These are phyloP conservation scores for Seira sanloemensis DNA, from an alignment of 2,888 invertebrate genomes.

Conservation along the genomic window DNA sequence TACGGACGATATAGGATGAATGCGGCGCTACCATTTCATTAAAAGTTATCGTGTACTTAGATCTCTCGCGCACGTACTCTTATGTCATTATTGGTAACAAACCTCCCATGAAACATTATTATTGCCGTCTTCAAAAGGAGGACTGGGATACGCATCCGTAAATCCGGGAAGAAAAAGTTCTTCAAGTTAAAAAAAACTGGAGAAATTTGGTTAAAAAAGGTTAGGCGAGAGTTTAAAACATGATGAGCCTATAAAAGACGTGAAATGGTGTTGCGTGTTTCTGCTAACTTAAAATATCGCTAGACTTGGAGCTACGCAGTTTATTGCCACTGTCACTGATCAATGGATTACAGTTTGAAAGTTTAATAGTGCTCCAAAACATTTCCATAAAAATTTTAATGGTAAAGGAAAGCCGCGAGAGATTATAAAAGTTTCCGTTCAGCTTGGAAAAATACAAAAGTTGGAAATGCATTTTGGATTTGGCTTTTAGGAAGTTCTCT, in stretches of 20 bases:
- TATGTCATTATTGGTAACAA: conserved; percentile 9
- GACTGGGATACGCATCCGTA: background rate
- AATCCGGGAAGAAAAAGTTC: background rate
- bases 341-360: background rate
- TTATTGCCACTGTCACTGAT: background rate
- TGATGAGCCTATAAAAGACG: background rate
- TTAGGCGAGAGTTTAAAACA: background rate
- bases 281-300: background rate
- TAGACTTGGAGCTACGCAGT: too few species aligned
- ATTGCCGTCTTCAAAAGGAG: background rate
- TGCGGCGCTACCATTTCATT: conserved; percentile 29
- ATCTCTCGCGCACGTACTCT: conserved; percentile 14
- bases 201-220: conserved; percentile 7
- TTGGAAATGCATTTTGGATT: background rate
- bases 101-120: conserved; percentile 44
- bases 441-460: background rate
- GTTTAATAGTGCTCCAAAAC: conserved; percentile 1
- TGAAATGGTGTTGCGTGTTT: background rate
- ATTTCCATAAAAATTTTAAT: background rate
- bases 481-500: background rate
- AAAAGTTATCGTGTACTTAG: conserved; percentile 45
- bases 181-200: background rate
- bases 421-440: background rate
- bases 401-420: background rate
- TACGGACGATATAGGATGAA: conserved; percentile 19